phyloP scores from a whole-genome alignment of 2,113 vertebrate genomes.

The Dromas ardeola region DNA sequence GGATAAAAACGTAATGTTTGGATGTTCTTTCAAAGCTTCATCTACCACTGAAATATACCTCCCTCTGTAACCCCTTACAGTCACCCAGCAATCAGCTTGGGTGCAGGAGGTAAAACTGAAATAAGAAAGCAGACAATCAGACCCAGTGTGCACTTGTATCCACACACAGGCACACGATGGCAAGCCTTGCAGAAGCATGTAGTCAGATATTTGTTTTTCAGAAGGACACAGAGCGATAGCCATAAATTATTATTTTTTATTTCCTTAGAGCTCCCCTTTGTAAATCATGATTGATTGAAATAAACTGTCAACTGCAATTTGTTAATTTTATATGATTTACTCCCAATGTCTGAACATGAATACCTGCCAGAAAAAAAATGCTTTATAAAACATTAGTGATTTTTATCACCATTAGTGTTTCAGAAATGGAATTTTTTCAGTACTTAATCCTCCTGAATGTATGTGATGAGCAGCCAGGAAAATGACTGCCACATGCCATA shows the following conservation, averaged over 20 bases:
- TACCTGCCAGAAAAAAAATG: background rate
- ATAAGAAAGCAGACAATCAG: background rate
- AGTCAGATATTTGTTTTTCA: background rate
- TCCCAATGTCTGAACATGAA: background rate
- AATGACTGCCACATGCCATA: background rate
- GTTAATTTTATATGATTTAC: constrained; percentile 11
- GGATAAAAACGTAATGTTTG: background rate
- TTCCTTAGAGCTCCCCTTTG: background rate
- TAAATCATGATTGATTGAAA: constrained; percentile 28
- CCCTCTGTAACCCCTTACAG: background rate
- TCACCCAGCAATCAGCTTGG: background rate
- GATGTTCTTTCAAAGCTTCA: background rate
- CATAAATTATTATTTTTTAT: background rate
- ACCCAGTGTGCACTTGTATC: background rate
- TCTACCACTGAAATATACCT: background rate
- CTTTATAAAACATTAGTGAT: background rate
- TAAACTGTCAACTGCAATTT: constrained; percentile 11
- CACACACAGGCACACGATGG: fast-evolving
- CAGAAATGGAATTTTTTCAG: background rate
- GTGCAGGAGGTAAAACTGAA: background rate
- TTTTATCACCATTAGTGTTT: background rate
- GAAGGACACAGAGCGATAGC: background rate
- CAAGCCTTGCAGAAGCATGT: background rate
- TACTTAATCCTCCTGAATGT: background rate
- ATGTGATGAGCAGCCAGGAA: background rate